Conservation (phyloP, 1,140 invertebrate genomes). For the Temnothorax nylanderi region DNA sequence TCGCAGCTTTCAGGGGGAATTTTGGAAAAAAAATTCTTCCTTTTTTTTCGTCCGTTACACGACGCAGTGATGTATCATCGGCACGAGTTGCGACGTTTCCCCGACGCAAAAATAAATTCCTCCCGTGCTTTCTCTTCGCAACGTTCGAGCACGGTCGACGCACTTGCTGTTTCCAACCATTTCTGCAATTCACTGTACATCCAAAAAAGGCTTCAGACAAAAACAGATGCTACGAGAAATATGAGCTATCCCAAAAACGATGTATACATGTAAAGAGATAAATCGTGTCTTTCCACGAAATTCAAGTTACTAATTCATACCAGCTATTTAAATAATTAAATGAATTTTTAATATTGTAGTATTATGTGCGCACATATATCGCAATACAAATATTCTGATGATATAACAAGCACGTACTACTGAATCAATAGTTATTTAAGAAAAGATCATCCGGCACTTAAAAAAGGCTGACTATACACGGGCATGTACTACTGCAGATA, state of each 20-base stretch:
- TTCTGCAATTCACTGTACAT: not conserved
- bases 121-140: not conserved
- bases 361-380: not conserved
- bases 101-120: constrained; percentile 27
- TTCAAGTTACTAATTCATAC: not conserved
- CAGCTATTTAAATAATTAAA: not conserved
- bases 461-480: not conserved
- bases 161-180: constrained; percentile 8
- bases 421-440: not conserved
- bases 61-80: constrained; percentile 22
- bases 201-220: not conserved
- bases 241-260: not conserved
- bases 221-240: not conserved
- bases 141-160: not conserved
- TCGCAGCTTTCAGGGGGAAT: constrained; percentile 13
- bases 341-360: not conserved
- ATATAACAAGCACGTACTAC: not conserved
- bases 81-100: not conserved
- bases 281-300: not conserved
- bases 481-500: not conserved
- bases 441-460: not conserved
- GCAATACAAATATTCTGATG: not conserved
- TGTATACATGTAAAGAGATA: not conserved
- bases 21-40: constrained; percentile 20
- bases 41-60: not conserved